Evolutionary conservation across 2,797 vertebrate genomes (phyloP).

Genomic region (Lepilemur ruficaudatus): DNA sequence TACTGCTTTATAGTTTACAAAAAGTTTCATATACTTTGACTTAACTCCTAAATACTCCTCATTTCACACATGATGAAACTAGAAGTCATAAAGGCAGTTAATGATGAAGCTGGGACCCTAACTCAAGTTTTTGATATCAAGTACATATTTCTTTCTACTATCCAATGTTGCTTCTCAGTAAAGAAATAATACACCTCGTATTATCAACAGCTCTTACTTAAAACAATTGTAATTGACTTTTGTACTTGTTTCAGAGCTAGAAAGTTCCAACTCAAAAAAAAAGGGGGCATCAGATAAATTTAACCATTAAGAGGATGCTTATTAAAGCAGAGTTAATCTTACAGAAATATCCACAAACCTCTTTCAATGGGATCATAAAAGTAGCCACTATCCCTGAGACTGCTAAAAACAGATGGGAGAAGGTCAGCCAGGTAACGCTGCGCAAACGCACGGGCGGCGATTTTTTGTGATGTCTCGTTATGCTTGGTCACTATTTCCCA

Average conservation of each 20-base stretch:
- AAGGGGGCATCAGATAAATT: neutral
- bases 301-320: neutral
- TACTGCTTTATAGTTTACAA: neutral
- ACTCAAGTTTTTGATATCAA: neutral
- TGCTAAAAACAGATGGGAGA: conserved; percentile 89
- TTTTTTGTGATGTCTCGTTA: conserved; percentile 89
- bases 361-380: conserved; percentile 93
- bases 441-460: conserved; percentile 90
- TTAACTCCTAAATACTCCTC: neutral
- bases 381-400: conserved; percentile 90
- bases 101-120: neutral
- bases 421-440: conserved; percentile 90
- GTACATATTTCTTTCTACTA: neutral
- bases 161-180: neutral
- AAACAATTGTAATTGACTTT: neutral
- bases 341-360: conserved; percentile 83
- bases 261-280: conserved; percentile 7
- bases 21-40: neutral
- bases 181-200: neutral
- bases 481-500: conserved; percentile 85
- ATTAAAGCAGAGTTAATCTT: neutral
- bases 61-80: neutral
- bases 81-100: neutral
- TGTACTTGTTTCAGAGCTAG: neutral
- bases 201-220: neutral